A percentile compares a stretch with the other conserved stretches of the same genome.
phyloP scores from a whole-genome alignment of 2,113 vertebrate genomes.

The Oryzias woworae region DNA sequence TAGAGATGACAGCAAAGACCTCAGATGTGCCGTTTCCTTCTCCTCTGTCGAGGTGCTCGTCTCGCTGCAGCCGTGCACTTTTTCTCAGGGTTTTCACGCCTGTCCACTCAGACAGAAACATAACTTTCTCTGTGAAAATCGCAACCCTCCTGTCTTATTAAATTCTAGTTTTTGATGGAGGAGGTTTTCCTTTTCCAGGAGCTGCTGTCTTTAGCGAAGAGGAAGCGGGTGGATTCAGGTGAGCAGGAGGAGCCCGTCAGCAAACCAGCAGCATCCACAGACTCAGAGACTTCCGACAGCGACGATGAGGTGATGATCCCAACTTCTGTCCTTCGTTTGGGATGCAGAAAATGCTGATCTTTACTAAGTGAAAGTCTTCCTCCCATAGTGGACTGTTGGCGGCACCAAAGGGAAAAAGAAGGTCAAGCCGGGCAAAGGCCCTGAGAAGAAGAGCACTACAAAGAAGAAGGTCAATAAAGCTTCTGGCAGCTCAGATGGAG shows the following conservation, averaged over 20 bases:
- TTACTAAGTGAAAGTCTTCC: not conserved
- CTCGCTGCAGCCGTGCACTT: too few species aligned
- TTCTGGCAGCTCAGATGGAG: slow-evolving; percentile 94
- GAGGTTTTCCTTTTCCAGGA: slow-evolving; percentile 76
- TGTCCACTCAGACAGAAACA: too few species aligned
- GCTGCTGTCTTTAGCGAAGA: slow-evolving; percentile 91
- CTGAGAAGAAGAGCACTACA: slow-evolving; percentile 88
- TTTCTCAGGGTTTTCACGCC: too few species aligned
- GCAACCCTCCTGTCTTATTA: not conserved
- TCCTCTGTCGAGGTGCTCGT: too few species aligned
- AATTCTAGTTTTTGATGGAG: not conserved
- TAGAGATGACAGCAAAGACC: too few species aligned
- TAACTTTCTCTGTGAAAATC: too few species aligned
- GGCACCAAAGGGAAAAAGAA: slow-evolving; percentile 98
- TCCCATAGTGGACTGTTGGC: slow-evolving; percentile 92
- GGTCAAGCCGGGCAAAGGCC: slow-evolving; percentile 86
- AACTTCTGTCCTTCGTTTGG: not conserved
- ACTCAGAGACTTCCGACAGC: slow-evolving; percentile 96
- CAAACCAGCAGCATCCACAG: slow-evolving; percentile 94
- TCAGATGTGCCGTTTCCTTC: too few species aligned
- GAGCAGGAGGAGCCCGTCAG: slow-evolving; percentile 91
- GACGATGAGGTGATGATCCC: slow-evolving; percentile 86
- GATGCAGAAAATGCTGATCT: not conserved
- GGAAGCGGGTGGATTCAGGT: slow-evolving; percentile 94
- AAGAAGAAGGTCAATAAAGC: slow-evolving; percentile 90